Conservation (phyloP, 2,888 invertebrate genomes). For the Rhaphigaster nebulosa region DNA sequence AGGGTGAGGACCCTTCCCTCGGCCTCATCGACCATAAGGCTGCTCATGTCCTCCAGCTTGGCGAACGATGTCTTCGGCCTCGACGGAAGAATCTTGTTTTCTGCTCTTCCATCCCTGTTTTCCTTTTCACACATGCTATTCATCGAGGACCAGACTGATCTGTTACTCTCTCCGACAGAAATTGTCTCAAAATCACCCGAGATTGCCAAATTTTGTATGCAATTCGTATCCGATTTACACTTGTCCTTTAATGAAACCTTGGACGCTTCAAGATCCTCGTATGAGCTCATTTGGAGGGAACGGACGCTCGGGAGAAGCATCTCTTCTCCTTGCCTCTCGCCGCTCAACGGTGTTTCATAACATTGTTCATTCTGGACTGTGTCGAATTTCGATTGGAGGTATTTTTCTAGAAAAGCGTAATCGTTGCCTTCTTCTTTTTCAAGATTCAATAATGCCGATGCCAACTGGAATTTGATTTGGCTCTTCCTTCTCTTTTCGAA, state of each 20-base stretch:
- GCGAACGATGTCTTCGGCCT: not conserved
- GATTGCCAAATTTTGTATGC: not conserved
- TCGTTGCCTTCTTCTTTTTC: slow-evolving; percentile 52
- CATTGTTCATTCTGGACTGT: not conserved
- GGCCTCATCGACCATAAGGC: not conserved
- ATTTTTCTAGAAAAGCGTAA: slow-evolving; percentile 33
- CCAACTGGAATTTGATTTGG: slow-evolving; percentile 36
- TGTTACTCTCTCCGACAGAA: not conserved
- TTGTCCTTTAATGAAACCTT: not conserved
- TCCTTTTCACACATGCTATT: not conserved
- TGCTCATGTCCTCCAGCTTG: too few species aligned
- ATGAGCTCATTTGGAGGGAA: not conserved
- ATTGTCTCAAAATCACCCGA: not conserved
- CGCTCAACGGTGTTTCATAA: not conserved
- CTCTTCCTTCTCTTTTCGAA: slow-evolving; percentile 22
- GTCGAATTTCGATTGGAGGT: slow-evolving; percentile 23
- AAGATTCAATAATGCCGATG: not conserved
- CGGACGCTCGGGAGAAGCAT: not conserved
- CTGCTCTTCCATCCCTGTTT: not conserved
- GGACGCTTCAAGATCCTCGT: not conserved
- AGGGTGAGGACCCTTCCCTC: not conserved
- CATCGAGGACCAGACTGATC: not conserved
- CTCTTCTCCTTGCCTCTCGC: not conserved
- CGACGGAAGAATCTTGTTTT: not conserved
- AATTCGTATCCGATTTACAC: not conserved